phyloP scores from a whole-genome alignment of 2,797 vertebrate species.

The Propithecus perrieri region DNA sequence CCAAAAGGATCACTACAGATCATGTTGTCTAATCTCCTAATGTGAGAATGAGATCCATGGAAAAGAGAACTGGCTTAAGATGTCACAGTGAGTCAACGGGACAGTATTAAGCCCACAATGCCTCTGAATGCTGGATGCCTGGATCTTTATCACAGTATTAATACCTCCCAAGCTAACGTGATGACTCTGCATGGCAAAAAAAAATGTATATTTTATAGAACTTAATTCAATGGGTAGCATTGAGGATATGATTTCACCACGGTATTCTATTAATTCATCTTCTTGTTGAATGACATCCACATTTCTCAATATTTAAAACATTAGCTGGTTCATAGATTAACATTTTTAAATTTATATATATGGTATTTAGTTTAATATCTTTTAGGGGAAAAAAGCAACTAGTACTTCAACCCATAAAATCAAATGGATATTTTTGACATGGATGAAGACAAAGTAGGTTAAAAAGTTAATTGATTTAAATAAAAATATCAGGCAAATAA shows the following conservation, averaged over 20 bases:
- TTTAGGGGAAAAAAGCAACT: neutral
- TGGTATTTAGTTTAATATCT: neutral
- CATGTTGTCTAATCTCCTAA: neutral
- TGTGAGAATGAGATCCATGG: neutral
- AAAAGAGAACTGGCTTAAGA: neutral
- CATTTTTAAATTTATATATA: neutral
- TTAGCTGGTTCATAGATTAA: neutral
- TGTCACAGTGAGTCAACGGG: neutral
- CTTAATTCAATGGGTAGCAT: neutral
- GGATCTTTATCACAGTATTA: neutral
- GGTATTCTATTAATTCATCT: neutral
- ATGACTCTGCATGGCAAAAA: neutral
- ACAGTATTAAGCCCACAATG: neutral
- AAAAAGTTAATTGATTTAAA: constrained; percentile 44
- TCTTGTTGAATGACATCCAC: neutral
- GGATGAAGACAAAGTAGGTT: neutral
- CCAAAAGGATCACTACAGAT: neutral
- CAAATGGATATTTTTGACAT: neutral
- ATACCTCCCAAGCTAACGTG: neutral
- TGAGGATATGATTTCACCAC: neutral
- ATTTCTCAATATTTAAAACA: neutral
- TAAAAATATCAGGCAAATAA: neutral
- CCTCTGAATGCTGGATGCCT: neutral
- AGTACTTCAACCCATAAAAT: constrained; percentile 2
- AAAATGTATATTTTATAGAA: neutral